phyloP scores from a whole-genome alignment of 2,888 invertebrate genomes.

The Hybos culiciformis region DNA sequence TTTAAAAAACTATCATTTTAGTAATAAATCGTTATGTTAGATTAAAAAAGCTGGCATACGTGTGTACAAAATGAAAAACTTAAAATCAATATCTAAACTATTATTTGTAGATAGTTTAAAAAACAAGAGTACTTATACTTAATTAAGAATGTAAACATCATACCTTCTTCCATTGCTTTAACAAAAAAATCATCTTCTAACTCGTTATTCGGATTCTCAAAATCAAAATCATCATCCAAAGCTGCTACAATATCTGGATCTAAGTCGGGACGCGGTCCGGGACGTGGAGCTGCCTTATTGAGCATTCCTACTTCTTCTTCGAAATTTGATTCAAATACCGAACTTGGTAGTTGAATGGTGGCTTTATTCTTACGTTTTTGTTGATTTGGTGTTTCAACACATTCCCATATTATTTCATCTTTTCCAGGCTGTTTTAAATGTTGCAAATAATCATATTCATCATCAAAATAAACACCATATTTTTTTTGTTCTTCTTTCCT shows the following conservation, averaged over 20 bases:
- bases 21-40: no score
- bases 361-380: constrained; percentile 21
- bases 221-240: constrained; percentile 85
- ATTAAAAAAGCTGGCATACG: no score
- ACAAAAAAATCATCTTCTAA: constrained; percentile 88
- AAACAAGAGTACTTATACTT: no score
- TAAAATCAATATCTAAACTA: no score
- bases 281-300: constrained; percentile 31
- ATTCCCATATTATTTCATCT: constrained; percentile 32
- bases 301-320: constrained; percentile 66
- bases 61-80: no score
- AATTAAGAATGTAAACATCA: no score
- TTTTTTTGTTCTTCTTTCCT: constrained; percentile 60
- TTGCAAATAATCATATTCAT: constrained; percentile 90
- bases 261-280: constrained; percentile 52
- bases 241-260: constrained; percentile 90
- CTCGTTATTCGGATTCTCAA: constrained; percentile 63
- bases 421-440: constrained; percentile 47
- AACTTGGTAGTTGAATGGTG: constrained; percentile 58
- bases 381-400: constrained; percentile 31
- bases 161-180: constrained; percentile 43
- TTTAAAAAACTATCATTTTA: no score
- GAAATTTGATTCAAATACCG: constrained; percentile 73
- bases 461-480: constrained; percentile 86
- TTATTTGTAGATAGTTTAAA: no score